Evolutionary conservation across 2,797 vertebrate genomes (phyloP), one percentile per base, ranked within the genome.

Genomic region (Gypaetus barbatus): DNA sequence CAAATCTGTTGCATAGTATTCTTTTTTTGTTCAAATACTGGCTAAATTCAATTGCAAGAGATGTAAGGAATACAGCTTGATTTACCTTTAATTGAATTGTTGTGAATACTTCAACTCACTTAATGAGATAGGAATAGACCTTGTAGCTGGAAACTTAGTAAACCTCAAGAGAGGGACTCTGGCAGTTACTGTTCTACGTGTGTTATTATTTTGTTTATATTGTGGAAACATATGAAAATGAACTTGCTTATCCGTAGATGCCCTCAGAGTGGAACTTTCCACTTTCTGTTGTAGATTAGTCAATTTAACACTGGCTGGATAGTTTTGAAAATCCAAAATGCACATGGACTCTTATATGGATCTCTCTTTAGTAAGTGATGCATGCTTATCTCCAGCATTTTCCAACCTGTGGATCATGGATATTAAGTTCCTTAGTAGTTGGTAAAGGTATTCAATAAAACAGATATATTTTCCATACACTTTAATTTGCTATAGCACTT

Each of bases 121-220:
- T 66, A 86, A 56, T 79, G 82, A 81, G 28, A 60, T 37, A 82
- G 65, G 52, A 52, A 54, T 31, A 97, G 80, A 75, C 43, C 31
- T 86, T 71, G 56, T 63, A 85, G 71, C 43, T 90, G 81, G 69
- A 94, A 95, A 81, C 31, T 87, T 65, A 25, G 15, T 65, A 37
- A 91, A 54, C 18, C n/a, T 93, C 46, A 56, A 23, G 77, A 51
- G 89, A 86, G 37, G 8, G 22, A 61, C 35, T 77, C 81, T 90
- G 74, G 79, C 78, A 83, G 37, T 90, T 89, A 49, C 30, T 81
- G 31, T 51, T 93, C 21, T 81, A 13, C 0, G 4, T 75, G 66
- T n/a, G 60, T 84, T 93, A 48, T 80, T 94, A 46, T 69, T 92
- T 92, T 86, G 75, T 92, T 95, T 93, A 64, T 65, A 6, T 82